phyloP scores from a whole-genome alignment of 2,888 invertebrate species.

The Cosmopolites sordidus region DNA sequence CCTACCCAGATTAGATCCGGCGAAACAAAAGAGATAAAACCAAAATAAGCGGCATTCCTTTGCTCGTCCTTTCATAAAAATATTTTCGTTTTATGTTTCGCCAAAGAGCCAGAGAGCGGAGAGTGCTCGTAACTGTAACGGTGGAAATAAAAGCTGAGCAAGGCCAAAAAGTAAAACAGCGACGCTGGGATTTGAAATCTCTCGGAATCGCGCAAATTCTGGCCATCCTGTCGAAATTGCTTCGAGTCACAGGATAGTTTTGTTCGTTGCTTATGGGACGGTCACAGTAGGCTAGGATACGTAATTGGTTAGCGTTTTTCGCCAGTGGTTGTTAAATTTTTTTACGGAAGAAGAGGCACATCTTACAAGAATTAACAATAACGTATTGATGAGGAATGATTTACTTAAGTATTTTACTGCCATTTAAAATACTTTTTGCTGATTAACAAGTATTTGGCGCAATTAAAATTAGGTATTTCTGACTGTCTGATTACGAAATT shows the following conservation, averaged over 20 bases:
- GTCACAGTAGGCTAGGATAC: slow-evolving; percentile 14
- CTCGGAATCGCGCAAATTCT: slow-evolving; percentile 14
- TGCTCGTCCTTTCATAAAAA: slow-evolving; percentile 21
- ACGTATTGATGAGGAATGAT: too few relatives aligned
- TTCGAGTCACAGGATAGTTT: slow-evolving; percentile 20
- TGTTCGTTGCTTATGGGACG: slow-evolving; percentile 23
- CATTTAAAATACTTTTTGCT: too few relatives aligned
- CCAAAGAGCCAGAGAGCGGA: slow-evolving; percentile 10
- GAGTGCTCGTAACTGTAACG: slow-evolving; percentile 14
- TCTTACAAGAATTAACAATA: too few relatives aligned
- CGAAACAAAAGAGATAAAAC: slow-evolving; percentile 11
- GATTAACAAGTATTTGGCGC: too few relatives aligned
- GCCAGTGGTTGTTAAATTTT: slow-evolving; percentile 9
- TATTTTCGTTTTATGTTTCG: slow-evolving; percentile 22
- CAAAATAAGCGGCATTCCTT: slow-evolving; percentile 14
- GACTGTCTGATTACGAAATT: too few relatives aligned
- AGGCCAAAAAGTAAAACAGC: slow-evolving; percentile 20
- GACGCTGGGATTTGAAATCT: slow-evolving; percentile 12
- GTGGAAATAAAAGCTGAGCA: slow-evolving; percentile 18
- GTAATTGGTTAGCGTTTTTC: not conserved
- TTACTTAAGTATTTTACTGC: too few relatives aligned
- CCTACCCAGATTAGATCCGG: slow-evolving; percentile 2
- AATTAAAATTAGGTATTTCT: too few relatives aligned
- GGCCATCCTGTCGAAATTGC: slow-evolving; percentile 14
- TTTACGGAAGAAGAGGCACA: too few relatives aligned